A percentile compares a stretch with the other conserved stretches of the same genome.
Evolutionary conservation across 2,797 vertebrate species (phyloP).

Genomic region (Parauchenoglanis punctatus): DNA sequence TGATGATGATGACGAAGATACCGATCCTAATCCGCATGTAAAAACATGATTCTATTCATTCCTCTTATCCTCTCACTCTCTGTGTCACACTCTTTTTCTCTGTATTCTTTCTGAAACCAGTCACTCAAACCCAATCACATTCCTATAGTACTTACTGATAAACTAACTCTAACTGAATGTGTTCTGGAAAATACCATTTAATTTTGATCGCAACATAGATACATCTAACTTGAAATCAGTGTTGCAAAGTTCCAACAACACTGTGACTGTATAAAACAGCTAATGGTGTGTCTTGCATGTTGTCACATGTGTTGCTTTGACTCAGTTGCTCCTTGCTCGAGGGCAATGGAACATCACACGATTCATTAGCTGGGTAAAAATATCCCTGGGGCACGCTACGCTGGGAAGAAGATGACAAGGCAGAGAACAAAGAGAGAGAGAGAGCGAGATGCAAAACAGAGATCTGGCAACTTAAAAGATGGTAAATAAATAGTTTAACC

Average conservation of each 20-base stretch:
- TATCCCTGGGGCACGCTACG: constrained; percentile 50
- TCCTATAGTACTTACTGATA: not conserved
- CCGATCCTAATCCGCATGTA: constrained; percentile 73
- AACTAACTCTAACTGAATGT: not conserved
- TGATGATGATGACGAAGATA: constrained; percentile 69
- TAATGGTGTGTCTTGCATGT: constrained; percentile 40
- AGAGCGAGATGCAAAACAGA: constrained; percentile 26
- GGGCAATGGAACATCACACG: constrained; percentile 53
- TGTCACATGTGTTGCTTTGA: constrained; percentile 48
- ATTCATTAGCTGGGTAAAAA: constrained; percentile 57
- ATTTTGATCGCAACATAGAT: constrained; percentile 1
- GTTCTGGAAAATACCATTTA: not conserved
- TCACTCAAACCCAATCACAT: not conserved
- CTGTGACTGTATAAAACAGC: constrained; percentile 13
- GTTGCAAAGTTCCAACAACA: constrained; percentile 15
- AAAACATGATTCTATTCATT: constrained; percentile 71
- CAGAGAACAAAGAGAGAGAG: constrained; percentile 44
- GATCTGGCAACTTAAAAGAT: constrained; percentile 6
- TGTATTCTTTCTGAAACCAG: constrained; percentile 12
- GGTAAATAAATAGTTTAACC: constrained; percentile 12
- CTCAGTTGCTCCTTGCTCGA: constrained; percentile 55
- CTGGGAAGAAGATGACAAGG: constrained; percentile 39
- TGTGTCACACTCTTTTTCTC: constrained; percentile 18
- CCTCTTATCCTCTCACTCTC: constrained; percentile 18
- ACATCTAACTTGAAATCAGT: constrained; percentile 23